A percentile compares a stretch with the other conserved stretches of the same genome.
Evolutionary conservation across 2,797 vertebrate species (phyloP).

Genomic region (Acomys russatus): DNA sequence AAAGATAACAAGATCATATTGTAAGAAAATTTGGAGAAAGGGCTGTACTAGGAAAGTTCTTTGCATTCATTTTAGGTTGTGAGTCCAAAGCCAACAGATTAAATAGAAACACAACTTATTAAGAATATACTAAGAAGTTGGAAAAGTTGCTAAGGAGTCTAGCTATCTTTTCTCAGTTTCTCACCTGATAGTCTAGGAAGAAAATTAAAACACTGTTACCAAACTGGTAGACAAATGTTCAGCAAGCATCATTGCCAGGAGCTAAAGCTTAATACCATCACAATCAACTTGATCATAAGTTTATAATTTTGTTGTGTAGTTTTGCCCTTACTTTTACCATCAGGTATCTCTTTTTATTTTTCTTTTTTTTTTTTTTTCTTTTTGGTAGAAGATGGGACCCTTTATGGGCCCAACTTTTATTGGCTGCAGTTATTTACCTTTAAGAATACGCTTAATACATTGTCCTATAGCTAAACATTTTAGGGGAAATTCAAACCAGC

Average conservation of each 20-base stretch:
- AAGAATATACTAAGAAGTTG: background rate
- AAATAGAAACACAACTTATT: background rate
- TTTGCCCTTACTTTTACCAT: background rate
- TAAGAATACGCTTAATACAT: conserved; percentile 90
- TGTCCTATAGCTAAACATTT: conserved; percentile 90
- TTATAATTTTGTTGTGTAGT: background rate
- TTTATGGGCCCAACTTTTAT: conserved; percentile 92
- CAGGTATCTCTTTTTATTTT: no score
- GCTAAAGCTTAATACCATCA: background rate
- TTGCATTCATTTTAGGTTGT: background rate
- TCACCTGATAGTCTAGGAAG: background rate
- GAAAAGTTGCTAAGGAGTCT: background rate
- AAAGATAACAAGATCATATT: background rate
- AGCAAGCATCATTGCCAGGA: background rate
- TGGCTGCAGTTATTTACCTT: conserved; percentile 92
- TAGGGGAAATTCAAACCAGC: conserved; percentile 88
- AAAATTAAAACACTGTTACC: background rate
- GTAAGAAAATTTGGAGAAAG: background rate
- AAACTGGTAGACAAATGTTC: background rate
- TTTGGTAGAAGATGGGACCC: conserved; percentile 89
- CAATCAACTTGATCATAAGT: background rate
- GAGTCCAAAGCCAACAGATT: background rate
- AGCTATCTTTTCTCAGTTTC: background rate
- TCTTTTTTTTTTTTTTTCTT: no score
- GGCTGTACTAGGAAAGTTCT: background rate